Base-by-base conservation (phyloP, 2,113 vertebrate genomes). In the Alces alces region DNA sequence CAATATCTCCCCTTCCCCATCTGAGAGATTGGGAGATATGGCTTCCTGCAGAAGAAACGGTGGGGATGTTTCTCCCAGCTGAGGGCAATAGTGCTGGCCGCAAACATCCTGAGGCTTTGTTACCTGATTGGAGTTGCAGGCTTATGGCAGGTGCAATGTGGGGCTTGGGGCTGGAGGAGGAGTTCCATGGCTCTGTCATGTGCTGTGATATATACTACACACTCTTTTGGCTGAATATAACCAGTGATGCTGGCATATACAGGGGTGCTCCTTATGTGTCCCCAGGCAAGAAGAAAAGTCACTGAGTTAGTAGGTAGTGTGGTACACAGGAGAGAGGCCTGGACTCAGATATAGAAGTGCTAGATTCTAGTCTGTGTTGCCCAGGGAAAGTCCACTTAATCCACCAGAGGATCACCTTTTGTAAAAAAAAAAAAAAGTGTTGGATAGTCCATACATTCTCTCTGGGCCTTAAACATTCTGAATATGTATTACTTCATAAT, bases 211-310 rank as follows among this genome's bases (percentile, higher is more conserved):
- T 27, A 50, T 23, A 50, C 1, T 16, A 5, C 3, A 30, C 10
- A 36, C 10, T 52, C 4, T 61, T 39, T 23, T 3, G 47, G 28
- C 23, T 54, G 58, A 57, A 45, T n/a, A n/a, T n/a, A n/a, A n/a
- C n/a, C n/a, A n/a, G n/a, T 30, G 23, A 50, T 61, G 6, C 55
- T 14, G 55, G 3, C 0, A 0, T 30, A 19, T 13, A 9, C 33
- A 54, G 2, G 1, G 19, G 16, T 93, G 11, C 36, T 93, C 7
- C 28, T 96, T 88, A 25, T 15, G 17, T 79, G 52, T n/a, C 47
- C 11, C 30, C 80, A 17, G 60, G 7, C 5, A 96, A 88, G 15
- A 28, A 92, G 21, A 90, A 60, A 92, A 93, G 33, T 16, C 58
- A 78, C 3, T 45, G 50, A 55, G 14, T 45, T 89, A 8, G 25